These are phyloP conservation scores for Eilema sororculum DNA, from an alignment of 2,888 invertebrate species.

Conservation along the genomic window DNA sequence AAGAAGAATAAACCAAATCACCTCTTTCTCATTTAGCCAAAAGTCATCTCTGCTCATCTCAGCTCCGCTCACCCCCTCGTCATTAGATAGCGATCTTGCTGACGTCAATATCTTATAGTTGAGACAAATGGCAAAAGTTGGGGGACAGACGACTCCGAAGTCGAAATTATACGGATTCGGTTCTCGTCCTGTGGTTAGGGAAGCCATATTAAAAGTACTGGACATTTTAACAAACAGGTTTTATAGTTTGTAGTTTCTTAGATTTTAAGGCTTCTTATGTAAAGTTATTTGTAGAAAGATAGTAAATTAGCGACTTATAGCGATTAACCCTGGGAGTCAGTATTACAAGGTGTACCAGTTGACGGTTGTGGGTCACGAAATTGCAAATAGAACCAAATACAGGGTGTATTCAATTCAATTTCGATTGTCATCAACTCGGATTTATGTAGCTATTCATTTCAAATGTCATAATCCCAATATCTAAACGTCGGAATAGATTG, in stretches of 20 bases:
- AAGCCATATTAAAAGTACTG: slow-evolving; percentile 7
- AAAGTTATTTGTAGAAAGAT: too few relatives aligned
- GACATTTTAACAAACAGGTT: slow-evolving; percentile 1
- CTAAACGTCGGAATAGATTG: neutral
- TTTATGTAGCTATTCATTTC: neutral
- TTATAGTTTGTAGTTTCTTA: neutral
- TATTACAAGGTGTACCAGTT: too few relatives aligned
- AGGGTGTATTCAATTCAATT: neutral
- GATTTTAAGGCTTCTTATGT: neutral
- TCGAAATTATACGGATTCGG: slow-evolving; percentile 15
- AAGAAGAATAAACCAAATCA: neutral
- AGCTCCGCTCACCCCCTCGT: too few relatives aligned
- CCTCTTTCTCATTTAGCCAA: neutral
- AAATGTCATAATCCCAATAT: neutral
- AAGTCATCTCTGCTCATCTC: neutral
- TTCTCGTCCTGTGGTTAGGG: slow-evolving; percentile 5
- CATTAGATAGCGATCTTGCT: neutral
- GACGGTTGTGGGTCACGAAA: neutral
- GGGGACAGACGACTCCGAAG: neutral
- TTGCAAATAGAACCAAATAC: neutral
- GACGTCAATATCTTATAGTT: neutral
- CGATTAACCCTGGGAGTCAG: too few relatives aligned
- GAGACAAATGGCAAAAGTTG: neutral
- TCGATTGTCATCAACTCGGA: neutral
- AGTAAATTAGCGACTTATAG: too few relatives aligned